phyloP scores from a whole-genome alignment of 1,140 invertebrate genomes.

The Drosophila bifasciata region DNA sequence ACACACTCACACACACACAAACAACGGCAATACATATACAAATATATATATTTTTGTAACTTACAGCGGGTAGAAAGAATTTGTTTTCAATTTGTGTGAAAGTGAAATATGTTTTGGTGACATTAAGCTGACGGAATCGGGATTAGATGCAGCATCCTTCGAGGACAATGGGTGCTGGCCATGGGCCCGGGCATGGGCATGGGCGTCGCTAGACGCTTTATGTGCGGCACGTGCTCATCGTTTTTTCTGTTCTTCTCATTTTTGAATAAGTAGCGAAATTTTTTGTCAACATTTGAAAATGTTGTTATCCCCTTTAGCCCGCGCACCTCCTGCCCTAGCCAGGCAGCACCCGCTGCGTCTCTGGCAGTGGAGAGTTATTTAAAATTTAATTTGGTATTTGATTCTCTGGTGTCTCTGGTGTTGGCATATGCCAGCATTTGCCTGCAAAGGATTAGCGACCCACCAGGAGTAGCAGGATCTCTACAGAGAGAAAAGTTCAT shows the following conservation, averaged over 20 bases:
- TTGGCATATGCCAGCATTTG: conserved; percentile 70
- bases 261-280: conserved; percentile 72
- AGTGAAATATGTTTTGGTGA: conserved; percentile 82
- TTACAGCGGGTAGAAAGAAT: conserved; percentile 63
- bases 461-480: too few species aligned
- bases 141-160: conserved; percentile 70
- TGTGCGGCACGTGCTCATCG: conserved; percentile 72
- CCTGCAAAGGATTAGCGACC: conserved; percentile 66
- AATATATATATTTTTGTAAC: conserved; percentile 54
- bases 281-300: conserved; percentile 77
- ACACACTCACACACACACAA: conserved; percentile 8
- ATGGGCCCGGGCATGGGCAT: conserved; percentile 17
- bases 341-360: too few species aligned
- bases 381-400: conserved; percentile 69
- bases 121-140: conserved; percentile 76
- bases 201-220: conserved; percentile 44
- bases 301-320: conserved; percentile 59
- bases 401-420: conserved; percentile 53
- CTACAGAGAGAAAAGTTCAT: too few species aligned
- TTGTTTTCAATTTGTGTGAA: conserved; percentile 74
- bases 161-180: conserved; percentile 46
- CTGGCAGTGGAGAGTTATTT: conserved; percentile 24
- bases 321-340: neutral
- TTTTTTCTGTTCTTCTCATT: conserved; percentile 41
- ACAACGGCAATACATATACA: conserved; percentile 3